Percentiles rank a stretch among this genome's conserved stretches.
phyloP scores from a whole-genome alignment of 2,113 vertebrate species.

The Muscicapa adusta region DNA sequence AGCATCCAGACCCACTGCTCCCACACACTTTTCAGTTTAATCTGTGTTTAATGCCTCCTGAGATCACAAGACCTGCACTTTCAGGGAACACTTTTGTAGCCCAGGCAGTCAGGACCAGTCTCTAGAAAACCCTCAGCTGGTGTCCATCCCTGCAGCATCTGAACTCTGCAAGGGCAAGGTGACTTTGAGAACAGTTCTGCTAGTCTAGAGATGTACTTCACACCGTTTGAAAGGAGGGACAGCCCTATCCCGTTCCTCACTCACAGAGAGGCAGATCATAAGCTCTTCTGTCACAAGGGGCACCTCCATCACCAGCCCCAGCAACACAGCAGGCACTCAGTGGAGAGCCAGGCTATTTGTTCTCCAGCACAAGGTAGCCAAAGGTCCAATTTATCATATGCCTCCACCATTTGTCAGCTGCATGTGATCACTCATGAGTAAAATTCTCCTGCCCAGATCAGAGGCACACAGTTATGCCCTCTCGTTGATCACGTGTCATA shows the following conservation, averaged over 20 bases:
- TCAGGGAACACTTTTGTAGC: not conserved
- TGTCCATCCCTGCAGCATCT: not conserved
- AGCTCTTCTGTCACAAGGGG: not conserved
- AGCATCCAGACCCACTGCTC: not conserved
- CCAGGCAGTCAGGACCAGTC: not conserved
- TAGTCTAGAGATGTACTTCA: not conserved
- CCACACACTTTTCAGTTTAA: accelerated
- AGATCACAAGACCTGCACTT: not conserved
- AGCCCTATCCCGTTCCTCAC: not conserved
- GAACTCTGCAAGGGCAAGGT: not conserved
- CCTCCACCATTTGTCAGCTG: not conserved
- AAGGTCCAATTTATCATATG: not conserved
- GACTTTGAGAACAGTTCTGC: not conserved
- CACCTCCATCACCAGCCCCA: not conserved
- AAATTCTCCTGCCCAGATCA: constrained; percentile 1
- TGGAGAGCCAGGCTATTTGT: not conserved
- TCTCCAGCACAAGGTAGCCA: not conserved
- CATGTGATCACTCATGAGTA: not conserved
- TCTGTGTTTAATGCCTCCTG: not conserved
- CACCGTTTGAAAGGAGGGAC: not conserved
- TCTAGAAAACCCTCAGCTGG: not conserved
- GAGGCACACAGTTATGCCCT: not conserved
- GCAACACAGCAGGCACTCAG: not conserved
- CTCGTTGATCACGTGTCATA: not conserved
- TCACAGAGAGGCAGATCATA: not conserved